Percentiles rank a stretch among this genome's conserved stretches.
These are phyloP conservation scores for Antennarius striatus DNA, from an alignment of 2,113 vertebrate genomes.

Conservation along the genomic window DNA sequence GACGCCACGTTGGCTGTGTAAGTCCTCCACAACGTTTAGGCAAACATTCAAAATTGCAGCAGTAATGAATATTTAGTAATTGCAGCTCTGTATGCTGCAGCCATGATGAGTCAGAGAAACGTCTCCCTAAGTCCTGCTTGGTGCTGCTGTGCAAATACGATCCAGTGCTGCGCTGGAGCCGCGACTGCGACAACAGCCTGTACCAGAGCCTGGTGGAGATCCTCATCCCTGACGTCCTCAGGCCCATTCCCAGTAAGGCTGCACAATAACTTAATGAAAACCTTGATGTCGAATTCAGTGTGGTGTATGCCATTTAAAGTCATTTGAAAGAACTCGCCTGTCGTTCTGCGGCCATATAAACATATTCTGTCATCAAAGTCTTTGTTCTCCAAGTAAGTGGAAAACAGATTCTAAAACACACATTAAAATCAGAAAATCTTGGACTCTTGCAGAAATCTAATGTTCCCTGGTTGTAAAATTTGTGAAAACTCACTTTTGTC, in stretches of 20 bases:
- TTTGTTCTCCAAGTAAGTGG: background rate
- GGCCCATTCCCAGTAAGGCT: conserved; percentile 93
- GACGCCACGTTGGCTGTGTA: conserved; percentile 86
- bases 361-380: background rate
- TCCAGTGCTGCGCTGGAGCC: conserved; percentile 91
- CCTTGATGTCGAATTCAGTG: no score
- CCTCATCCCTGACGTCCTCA: conserved; percentile 91
- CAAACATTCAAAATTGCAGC: background rate
- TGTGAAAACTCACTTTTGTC: background rate
- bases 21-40: conserved; percentile 60
- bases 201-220: conserved; percentile 95
- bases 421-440: background rate
- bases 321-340: background rate
- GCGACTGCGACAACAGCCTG: conserved; percentile 90
- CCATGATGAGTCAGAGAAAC: conserved; percentile 92
- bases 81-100: conserved; percentile 62
- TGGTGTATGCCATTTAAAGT: no score
- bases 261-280: background rate
- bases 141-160: conserved; percentile 93
- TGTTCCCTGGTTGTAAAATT: no score
- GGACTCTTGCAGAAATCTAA: background rate
- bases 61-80: background rate
- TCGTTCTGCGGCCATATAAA: background rate
- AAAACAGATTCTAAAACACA: background rate
- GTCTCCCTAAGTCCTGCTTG: conserved; percentile 89